Base-by-base conservation (phyloP, 2,113 vertebrate genomes). In the Rallus limicola region DNA sequence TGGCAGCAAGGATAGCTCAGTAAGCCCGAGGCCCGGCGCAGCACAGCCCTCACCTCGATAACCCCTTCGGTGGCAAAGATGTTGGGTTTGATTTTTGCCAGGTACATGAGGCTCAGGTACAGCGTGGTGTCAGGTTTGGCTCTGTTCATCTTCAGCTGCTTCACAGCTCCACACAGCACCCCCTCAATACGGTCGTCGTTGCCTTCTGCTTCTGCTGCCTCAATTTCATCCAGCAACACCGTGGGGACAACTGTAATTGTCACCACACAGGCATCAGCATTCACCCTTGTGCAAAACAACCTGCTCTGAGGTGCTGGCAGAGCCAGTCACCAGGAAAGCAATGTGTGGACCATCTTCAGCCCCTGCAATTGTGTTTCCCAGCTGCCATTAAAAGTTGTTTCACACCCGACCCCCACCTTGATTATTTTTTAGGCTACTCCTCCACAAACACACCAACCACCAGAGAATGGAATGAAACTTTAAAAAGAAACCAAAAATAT, bases 21-120 rank as follows among this genome's bases (percentile, higher is more conserved):
- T 8, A n/a, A 69, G 7, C n/a, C 23, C 4, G 1, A 65, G 28
- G 19, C 21, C 24, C 9, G 0, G 28, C 0, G 3, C 0, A 1
- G 7, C 44, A 13, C 26, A 5, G 33, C 31, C 38, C 97, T 96
- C 74, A 99, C 99, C 99, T 99, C 99, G 0, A 99, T 99, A 85
- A 99, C 99, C 1, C 99, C 99, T 93, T 99, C 99, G 0, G 99
- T 99, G 25, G 99, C 99, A 67, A 99, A 99, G 59, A 99, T 98
- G 28, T 99, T 99, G n/a, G 99, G 99, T 82, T 99, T 99, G 94
- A 99, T 99, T 97, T 99, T 99, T 69, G 99, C 99, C 97, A 99
- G 95, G 94, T 99, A 99, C 99, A 99, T 99, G 70, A 99, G 98
- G 88, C 99, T 99, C 83, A 99, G 98, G 97, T 99, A 99, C 14